These are phyloP conservation scores for Glyphotaelius pellucidus DNA, from an alignment of 2,888 invertebrate species.

Conservation along the genomic window DNA sequence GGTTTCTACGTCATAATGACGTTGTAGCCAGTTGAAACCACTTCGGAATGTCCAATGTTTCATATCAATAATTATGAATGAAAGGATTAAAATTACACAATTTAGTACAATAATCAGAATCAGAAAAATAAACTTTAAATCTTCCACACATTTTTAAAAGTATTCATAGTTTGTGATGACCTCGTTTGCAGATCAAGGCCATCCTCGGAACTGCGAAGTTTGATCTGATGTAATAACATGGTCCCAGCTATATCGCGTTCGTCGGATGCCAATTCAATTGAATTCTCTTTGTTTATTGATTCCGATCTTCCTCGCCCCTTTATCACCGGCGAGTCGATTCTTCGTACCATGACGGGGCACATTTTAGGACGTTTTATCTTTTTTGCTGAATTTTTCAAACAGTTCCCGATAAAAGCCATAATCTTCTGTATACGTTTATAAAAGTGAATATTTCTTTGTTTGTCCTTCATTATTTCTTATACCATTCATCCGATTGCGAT, in stretches of 20 bases:
- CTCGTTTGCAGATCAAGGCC: neutral
- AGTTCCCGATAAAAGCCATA: neutral
- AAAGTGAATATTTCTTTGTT: no score
- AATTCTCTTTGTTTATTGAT: neutral
- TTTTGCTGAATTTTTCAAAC: neutral
- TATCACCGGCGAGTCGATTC: neutral
- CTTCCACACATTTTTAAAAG: no score
- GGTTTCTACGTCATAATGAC: no score
- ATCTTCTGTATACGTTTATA: neutral
- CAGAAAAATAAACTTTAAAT: no score
- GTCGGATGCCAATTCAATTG: neutral
- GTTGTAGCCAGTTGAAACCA: no score
- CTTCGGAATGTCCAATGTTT: no score
- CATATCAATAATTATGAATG: no score
- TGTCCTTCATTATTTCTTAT: no score
- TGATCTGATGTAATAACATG: neutral
- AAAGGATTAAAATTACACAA: no score
- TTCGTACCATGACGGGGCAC: neutral
- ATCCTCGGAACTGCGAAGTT: neutral
- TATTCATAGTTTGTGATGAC: no score
- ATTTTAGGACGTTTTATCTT: neutral
- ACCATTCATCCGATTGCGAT: no score
- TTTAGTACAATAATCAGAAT: no score
- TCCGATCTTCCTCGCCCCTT: neutral
- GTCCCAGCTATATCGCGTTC: neutral